Base-by-base conservation (phyloP, 2,888 invertebrate genomes). In the Metacarcinus magister region DNA sequence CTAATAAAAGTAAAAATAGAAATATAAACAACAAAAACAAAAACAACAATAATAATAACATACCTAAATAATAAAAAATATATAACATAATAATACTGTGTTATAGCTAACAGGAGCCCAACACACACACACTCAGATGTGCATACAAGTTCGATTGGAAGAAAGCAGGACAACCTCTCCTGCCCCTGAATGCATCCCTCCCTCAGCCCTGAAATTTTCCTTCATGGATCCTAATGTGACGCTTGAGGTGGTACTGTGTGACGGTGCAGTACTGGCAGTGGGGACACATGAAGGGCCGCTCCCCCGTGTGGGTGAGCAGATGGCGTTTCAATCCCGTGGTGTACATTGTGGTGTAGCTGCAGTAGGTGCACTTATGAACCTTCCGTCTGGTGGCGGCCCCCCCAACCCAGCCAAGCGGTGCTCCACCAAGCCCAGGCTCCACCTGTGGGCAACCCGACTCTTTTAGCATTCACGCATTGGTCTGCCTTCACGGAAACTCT, bases 241-340 rank as follows among this genome's bases (percentile, higher is more conserved):
- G 94, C 32, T 87, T 92, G 19, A 96, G 87, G 67, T 96, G 94
- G 44, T 94, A 89, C 44, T 92, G 87, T 2, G 91, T 46, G 39
- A 94, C 43, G 16, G 96, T 60, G 48, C 97, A 96, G 89, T 95
- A 44, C n/a, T 95, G 60, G 91, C 97, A 97, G n/a, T 82, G 92
- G 87, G 87, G 87, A 32, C 87, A 87, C 32, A 32, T 16, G 94
- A 96, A 97, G 28, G 97, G 97, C 89, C 96, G 96, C 75, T 97
- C 97, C 43, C 97, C 97, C 0, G 97, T 97, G 93, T 97, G 97
- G 32, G 96, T 96, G 23, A 96, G 96, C 48, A 97, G 75, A 82
- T 97, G 97, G 8, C 96, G 96, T 91, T 94, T 96, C 28, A 97
- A 67, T 23, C 96, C 96, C 5, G 96, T 96, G 60, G 92, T 96